Percentiles rank a stretch among this genome's conserved stretches.
phyloP scores from a whole-genome alignment of 2,113 vertebrate species.

The Micronycteris hirsuta region DNA sequence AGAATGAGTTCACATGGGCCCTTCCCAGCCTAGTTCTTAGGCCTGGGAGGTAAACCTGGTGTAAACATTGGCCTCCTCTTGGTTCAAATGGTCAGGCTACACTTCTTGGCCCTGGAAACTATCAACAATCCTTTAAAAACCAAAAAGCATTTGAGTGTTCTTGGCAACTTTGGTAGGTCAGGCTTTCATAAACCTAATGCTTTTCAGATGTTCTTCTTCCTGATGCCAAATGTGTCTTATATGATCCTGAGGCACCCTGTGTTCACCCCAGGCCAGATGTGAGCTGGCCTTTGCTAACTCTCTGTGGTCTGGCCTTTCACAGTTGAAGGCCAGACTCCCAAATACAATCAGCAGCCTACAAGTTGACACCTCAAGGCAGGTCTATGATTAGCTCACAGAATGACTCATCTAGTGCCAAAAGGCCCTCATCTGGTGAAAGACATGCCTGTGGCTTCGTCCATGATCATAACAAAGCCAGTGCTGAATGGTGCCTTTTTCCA shows the following conservation, averaged over 20 bases:
- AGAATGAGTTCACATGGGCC: not conserved
- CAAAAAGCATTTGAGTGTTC: constrained; percentile 7
- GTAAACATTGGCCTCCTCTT: not conserved
- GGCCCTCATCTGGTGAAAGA: not conserved
- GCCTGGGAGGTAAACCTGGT: not conserved
- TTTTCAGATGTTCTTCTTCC: constrained; percentile 26
- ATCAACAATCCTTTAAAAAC: constrained; percentile 1
- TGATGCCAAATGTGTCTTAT: not conserved
- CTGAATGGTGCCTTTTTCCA: not conserved
- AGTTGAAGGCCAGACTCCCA: not conserved
- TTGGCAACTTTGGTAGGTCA: constrained; percentile 2
- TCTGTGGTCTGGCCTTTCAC: not conserved
- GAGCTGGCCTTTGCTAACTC: not conserved
- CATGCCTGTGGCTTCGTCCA: not conserved
- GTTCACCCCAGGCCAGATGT: constrained; percentile 13
- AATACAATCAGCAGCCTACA: not conserved
- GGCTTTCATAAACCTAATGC: constrained; percentile 24
- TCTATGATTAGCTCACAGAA: not conserved
- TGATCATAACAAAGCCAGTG: not conserved
- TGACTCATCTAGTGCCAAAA: not conserved
- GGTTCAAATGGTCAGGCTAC: not conserved
- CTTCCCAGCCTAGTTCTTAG: not conserved
- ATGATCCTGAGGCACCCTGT: not conserved
- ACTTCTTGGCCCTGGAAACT: not conserved
- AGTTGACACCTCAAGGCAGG: not conserved